Evolutionary conservation across 2,888 invertebrate species (phyloP).

Genomic region (Eupithecia insigniata): DNA sequence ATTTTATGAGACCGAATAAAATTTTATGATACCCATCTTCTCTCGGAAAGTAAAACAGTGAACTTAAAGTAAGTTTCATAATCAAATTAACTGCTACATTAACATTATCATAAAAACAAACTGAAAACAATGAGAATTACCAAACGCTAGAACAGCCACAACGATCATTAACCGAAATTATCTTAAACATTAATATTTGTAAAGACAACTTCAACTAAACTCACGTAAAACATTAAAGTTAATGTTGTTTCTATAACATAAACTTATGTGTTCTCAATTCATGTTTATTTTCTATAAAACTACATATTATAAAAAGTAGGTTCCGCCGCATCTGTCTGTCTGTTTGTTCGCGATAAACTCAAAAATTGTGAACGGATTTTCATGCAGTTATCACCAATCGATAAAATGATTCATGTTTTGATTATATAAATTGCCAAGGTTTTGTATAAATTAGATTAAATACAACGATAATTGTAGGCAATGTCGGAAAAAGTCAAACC

Average conservation of each 20-base stretch:
- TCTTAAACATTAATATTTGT: neutral
- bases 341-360: too few relatives aligned
- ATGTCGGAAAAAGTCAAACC: too few relatives aligned
- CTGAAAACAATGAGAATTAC: constrained; percentile 7
- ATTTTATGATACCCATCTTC: neutral
- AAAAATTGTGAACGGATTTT: too few relatives aligned
- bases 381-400: too few relatives aligned
- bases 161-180: neutral
- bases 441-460: too few relatives aligned
- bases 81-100: constrained; percentile 12
- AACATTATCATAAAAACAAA: constrained; percentile 12
- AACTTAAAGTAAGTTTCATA: constrained; percentile 9
- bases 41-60: neutral
- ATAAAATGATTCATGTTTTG: too few relatives aligned
- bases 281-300: neutral
- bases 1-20: neutral
- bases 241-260: neutral
- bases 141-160: neutral
- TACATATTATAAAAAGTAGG: too few relatives aligned
- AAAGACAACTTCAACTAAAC: constrained; percentile 6
- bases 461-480: too few relatives aligned
- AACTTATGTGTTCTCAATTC: neutral
- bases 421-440: too few relatives aligned
- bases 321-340: too few relatives aligned
- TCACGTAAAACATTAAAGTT: neutral